phyloP scores from a whole-genome alignment of 2,888 invertebrate species.

The Toxonevra muliebris region DNA sequence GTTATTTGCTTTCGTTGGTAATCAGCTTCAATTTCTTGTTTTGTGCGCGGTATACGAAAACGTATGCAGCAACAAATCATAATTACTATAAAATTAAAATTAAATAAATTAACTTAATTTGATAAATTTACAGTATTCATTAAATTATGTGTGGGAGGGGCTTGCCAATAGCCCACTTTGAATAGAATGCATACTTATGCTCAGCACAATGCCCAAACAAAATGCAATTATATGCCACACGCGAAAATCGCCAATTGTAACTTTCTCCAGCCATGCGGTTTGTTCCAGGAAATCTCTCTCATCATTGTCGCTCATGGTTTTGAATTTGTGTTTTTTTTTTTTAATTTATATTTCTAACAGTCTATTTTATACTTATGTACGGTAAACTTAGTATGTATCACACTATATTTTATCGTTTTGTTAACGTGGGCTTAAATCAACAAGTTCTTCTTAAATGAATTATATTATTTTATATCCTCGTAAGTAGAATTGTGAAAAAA shows the following conservation, averaged over 20 bases:
- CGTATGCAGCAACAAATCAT: conserved; percentile 90
- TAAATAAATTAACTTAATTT: conserved; percentile 16
- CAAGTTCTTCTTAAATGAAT: too few relatives aligned
- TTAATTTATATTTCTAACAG: neutral
- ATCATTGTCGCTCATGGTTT: conserved; percentile 34
- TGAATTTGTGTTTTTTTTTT: conserved; percentile 17
- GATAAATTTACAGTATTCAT: neutral
- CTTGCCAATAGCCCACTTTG: neutral
- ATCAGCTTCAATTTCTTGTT: conserved; percentile 95
- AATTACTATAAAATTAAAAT: conserved; percentile 70
- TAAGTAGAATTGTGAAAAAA: too few relatives aligned
- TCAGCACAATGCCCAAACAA: conserved; percentile 71
- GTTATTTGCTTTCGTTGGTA: conserved; percentile 86
- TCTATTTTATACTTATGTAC: too few relatives aligned
- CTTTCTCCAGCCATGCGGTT: conserved; percentile 78
- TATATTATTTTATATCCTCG: too few relatives aligned
- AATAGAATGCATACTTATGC: conserved; percentile 68
- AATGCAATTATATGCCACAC: conserved; percentile 85
- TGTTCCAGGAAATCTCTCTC: conserved; percentile 54
- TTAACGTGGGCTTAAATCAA: too few relatives aligned
- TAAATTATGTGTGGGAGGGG: neutral
- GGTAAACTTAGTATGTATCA: too few relatives aligned
- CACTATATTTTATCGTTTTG: too few relatives aligned
- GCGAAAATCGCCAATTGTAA: conserved; percentile 74
- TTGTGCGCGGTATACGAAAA: conserved; percentile 91